These are phyloP conservation scores for Phrynocephalus forsythii DNA, from an alignment of 2,797 vertebrate genomes.

Conservation along the genomic window DNA sequence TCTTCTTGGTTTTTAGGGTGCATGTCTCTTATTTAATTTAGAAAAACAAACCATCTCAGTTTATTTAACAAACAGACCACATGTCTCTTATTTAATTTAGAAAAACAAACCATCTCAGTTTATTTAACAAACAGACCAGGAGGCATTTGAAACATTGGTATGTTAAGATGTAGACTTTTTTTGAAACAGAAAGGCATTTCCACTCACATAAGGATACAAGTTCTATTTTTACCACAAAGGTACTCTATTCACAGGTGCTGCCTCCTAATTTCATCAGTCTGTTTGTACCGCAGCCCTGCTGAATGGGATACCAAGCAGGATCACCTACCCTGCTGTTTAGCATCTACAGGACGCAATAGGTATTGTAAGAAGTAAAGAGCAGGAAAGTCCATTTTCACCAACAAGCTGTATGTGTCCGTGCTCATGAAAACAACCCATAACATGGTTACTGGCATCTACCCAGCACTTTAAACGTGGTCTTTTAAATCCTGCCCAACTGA, in stretches of 20 bases:
- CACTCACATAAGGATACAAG: background rate
- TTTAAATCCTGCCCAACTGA: background rate
- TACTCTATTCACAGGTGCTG: too few relatives aligned
- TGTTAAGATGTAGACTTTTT: background rate
- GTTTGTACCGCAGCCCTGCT: too few relatives aligned
- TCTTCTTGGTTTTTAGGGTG: background rate
- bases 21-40: conserved; percentile 1
- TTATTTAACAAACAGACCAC: background rate
- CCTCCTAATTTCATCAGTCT: too few relatives aligned
- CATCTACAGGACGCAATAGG: background rate
- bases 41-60: background rate
- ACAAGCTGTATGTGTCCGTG: background rate
- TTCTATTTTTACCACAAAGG: background rate
- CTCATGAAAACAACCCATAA: background rate
- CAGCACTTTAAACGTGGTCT: background rate
- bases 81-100: background rate
- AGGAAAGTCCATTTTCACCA: background rate
- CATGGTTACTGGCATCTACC: background rate
- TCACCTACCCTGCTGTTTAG: too few relatives aligned
- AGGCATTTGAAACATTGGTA: conserved; percentile 3
- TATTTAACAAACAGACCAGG: background rate
- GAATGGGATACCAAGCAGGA: background rate
- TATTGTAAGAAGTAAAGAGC: background rate
- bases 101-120: background rate
- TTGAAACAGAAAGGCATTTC: background rate